A percentile compares a stretch with the other conserved stretches of the same genome.
Evolutionary conservation across 2,797 vertebrate species (phyloP).

Genomic region (Simalia tracyae): DNA sequence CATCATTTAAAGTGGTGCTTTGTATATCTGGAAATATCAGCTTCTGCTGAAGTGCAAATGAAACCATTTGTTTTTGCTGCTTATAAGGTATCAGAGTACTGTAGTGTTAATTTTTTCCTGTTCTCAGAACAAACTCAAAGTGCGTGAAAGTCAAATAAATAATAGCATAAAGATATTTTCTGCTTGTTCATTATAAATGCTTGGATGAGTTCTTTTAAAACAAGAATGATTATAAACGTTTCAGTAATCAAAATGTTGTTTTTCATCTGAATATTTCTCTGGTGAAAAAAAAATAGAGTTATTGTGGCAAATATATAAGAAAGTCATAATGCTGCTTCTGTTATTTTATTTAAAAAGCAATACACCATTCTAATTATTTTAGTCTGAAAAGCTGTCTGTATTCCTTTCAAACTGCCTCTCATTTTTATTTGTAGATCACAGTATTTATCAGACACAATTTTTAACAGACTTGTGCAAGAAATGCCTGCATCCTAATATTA

Average conservation of each 20-base stretch:
- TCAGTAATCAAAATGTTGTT: neutral
- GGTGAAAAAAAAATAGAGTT: constrained; percentile 1
- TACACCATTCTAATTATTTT: neutral
- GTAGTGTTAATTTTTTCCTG: constrained; percentile 34
- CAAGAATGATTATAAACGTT: neutral
- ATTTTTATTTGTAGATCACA: neutral
- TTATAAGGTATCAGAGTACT: constrained; percentile 43
- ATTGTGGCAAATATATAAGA: constrained; percentile 3
- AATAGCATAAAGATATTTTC: constrained; percentile 30
- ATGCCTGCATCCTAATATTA: neutral
- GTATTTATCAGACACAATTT: neutral
- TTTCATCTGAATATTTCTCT: neutral
- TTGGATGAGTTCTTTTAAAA: constrained; percentile 39
- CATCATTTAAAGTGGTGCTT: neutral
- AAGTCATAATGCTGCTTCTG: constrained; percentile 16
- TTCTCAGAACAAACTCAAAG: neutral
- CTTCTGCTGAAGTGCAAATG: constrained; percentile 57
- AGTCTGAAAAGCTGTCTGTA: constrained; percentile 14
- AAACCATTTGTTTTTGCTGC: constrained; percentile 59
- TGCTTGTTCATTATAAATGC: constrained; percentile 3
- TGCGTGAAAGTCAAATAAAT: constrained; percentile 11
- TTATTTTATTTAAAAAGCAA: constrained; percentile 26
- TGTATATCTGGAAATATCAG: constrained; percentile 19
- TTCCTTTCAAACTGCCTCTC: neutral
- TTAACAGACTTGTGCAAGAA: neutral